Conservation (phyloP, 2,113 vertebrate genomes). For the Rafetus swinhoei region DNA sequence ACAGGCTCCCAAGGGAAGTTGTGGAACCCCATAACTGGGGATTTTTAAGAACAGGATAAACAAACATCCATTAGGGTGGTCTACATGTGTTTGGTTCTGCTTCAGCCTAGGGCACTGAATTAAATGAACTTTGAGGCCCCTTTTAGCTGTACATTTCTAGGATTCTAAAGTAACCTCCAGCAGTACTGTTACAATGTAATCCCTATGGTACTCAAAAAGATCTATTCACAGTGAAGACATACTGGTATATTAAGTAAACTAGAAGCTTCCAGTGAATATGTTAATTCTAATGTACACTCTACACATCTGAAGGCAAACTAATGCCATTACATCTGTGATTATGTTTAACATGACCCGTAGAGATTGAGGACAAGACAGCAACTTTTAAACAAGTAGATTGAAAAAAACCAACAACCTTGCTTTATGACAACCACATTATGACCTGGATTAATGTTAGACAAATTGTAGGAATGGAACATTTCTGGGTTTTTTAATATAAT, state of each 20-base stretch:
- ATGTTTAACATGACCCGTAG: background rate
- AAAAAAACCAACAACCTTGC: background rate
- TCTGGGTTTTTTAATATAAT: background rate
- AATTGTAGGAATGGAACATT: constrained; percentile 19
- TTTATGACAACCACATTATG: background rate
- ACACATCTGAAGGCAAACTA: background rate
- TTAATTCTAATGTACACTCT: background rate
- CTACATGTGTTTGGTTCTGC: background rate
- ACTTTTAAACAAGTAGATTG: constrained; percentile 8
- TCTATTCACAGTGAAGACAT: background rate
- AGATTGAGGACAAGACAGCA: background rate
- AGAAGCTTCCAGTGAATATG: background rate
- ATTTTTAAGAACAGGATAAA: background rate
- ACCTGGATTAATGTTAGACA: constrained; percentile 23
- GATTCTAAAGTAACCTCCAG: background rate
- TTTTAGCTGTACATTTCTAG: background rate
- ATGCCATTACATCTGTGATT: background rate
- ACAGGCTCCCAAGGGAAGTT: background rate
- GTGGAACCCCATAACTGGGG: background rate
- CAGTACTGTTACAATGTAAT: background rate
- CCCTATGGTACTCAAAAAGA: background rate
- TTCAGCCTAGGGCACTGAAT: background rate
- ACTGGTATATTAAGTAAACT: background rate
- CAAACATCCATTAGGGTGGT: background rate
- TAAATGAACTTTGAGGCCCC: background rate